Percentiles rank a stretch among this genome's conserved stretches.
Conservation (phyloP, 2,888 invertebrate genomes). For the Phortica okadai region DNA sequence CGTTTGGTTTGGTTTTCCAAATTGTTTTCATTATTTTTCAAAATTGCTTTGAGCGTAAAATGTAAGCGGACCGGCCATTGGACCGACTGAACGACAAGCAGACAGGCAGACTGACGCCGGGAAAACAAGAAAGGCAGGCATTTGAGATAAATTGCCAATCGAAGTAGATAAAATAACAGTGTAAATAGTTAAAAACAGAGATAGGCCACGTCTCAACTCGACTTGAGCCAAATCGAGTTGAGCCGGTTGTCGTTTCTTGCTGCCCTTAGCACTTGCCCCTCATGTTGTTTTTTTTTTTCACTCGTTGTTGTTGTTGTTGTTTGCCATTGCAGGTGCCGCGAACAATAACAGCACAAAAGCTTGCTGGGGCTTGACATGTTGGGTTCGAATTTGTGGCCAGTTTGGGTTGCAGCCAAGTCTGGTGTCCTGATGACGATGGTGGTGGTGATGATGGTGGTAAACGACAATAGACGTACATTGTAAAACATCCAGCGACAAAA, state of each 20-base stretch:
- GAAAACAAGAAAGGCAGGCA: constrained; percentile 31
- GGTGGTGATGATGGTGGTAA: too few species aligned
- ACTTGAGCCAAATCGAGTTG: not conserved
- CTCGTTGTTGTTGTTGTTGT: not conserved
- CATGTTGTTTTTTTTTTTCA: not conserved
- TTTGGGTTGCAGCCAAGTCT: too few species aligned
- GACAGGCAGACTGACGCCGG: not conserved
- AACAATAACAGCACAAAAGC: too few species aligned
- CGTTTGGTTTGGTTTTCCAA: not conserved
- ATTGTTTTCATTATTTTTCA: constrained; percentile 22
- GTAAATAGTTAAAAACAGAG: constrained; percentile 65
- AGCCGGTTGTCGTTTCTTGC: not conserved
- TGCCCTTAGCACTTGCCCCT: not conserved
- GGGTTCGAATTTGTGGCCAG: too few species aligned
- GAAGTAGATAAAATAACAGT: constrained; percentile 68
- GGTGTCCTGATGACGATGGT: too few species aligned
- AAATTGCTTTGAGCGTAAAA: constrained; percentile 26
- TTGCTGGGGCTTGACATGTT: too few species aligned
- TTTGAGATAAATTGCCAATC: constrained; percentile 68
- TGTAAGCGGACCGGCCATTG: constrained; percentile 34
- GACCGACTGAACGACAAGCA: constrained; percentile 38
- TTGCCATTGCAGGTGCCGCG: too few species aligned
- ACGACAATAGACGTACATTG: too few species aligned
- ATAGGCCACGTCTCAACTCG: constrained; percentile 51
- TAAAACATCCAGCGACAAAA: too few species aligned